Evolutionary conservation across 2,888 invertebrate genomes (phyloP), one percentile per base, ranked within the genome.

Genomic region (Coelopa pilipes): DNA sequence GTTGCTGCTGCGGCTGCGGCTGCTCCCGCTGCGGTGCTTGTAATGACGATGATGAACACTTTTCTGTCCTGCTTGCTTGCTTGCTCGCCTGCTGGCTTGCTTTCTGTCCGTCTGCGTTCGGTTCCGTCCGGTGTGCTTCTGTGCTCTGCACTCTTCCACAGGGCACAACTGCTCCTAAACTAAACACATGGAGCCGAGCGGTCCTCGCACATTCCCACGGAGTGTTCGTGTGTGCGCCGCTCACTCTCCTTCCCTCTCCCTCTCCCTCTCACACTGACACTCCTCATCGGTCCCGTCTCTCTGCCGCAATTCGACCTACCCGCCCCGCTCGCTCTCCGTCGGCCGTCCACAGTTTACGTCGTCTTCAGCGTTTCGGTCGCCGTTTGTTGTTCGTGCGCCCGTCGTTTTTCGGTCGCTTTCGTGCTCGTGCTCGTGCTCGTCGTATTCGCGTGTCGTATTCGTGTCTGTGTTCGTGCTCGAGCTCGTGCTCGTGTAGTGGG

Each of bases 121-220:
- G 75, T 24, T 62, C 60, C 49, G 70, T 60, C 49, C 45, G 69
- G 21, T 46, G 69, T 59, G 66, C 49, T 66, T 62, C 19, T 49
- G 63, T 63, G 71, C 71, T 71, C 53, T 82, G 84, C 86, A 85
- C 86, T 86, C 86, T 86, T 85, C 82, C 84, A 82, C 84, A 84
- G 82, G 84, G 82, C 83, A 84, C 86, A 82, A 85, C 84, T 84
- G 84, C 86, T 84, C 84, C 85, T 83, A 83, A 84, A 85, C 85
- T 85, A 83, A 83, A 76, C 67, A 71, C 65, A 71, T 63, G 71
- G 53, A 65, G 24, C 19, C 63, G 65, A 65, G 71, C 46, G 24
- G 71, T 69, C 65, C 70, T 62, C 70, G 70, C 70, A 71, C 70
- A 71, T 71, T 63, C 65, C 65, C 53, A 71, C 46, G 57, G 46